phyloP scores from a whole-genome alignment of 2,797 vertebrate species.

The Synaphobranchus kaupii region DNA sequence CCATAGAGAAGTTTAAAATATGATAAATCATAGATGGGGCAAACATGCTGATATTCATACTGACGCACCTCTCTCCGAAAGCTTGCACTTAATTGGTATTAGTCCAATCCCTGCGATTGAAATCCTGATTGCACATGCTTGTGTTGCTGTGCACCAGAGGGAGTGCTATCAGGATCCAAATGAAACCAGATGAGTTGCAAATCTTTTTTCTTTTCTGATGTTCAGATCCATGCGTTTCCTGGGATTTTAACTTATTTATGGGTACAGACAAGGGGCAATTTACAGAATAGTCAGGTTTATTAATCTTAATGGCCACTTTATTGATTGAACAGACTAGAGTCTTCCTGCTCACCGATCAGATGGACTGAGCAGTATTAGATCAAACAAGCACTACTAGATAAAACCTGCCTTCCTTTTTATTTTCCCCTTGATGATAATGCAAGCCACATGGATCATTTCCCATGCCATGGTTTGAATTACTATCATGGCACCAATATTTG shows the following conservation, averaged over 20 bases:
- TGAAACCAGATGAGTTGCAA: not conserved
- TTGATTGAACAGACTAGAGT: conserved; percentile 22
- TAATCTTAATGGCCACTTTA: conserved; percentile 26
- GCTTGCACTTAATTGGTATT: too few relatives aligned
- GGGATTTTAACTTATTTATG: not conserved
- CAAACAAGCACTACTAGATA: not conserved
- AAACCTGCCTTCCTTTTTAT: not conserved
- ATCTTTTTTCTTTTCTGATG: not conserved
- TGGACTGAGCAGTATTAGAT: not conserved
- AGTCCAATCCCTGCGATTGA: not conserved
- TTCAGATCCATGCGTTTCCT: not conserved
- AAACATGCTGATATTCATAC: too few relatives aligned
- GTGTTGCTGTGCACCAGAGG: not conserved
- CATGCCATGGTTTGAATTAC: not conserved
- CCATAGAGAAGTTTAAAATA: not conserved
- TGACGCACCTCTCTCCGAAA: too few relatives aligned
- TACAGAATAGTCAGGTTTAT: conserved; percentile 16
- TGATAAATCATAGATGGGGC: not conserved
- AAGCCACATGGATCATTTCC: conserved; percentile 6
- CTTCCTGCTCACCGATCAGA: not conserved
- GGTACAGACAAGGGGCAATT: not conserved
- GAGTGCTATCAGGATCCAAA: not conserved
- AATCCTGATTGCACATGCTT: not conserved
- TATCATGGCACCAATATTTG: not conserved
- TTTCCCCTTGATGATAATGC: conserved; percentile 7